Percentiles rank a stretch among this genome's conserved stretches.
Evolutionary conservation across 2,797 vertebrate species (phyloP).

Genomic region (Megaceryle alcyon): DNA sequence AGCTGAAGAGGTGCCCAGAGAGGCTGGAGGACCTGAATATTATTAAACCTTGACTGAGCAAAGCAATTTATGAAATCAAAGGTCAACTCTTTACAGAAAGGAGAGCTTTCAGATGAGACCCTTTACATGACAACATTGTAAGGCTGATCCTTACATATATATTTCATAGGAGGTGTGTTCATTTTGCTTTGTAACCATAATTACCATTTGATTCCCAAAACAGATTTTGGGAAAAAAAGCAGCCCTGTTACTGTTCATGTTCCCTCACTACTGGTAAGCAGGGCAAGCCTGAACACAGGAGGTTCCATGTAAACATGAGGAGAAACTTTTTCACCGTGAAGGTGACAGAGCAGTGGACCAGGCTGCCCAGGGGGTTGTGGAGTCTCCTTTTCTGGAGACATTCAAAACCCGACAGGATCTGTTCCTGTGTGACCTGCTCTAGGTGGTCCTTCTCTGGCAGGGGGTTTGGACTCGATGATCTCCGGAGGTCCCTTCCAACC

Average conservation of each 20-base stretch:
- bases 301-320: too few relatives aligned
- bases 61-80: background rate
- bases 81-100: background rate
- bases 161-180: background rate
- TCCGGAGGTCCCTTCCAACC: too few relatives aligned
- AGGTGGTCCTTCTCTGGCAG: too few relatives aligned
- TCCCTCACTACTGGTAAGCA: background rate
- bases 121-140: background rate
- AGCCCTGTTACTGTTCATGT: background rate
- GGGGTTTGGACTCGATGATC: too few relatives aligned
- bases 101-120: background rate
- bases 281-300: too few relatives aligned
- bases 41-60: background rate
- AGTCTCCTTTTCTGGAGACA: too few relatives aligned
- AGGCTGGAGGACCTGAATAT: background rate
- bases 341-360: too few relatives aligned
- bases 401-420: too few relatives aligned
- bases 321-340: too few relatives aligned
- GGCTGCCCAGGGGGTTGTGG: too few relatives aligned
- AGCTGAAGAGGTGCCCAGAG: background rate
- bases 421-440: too few relatives aligned
- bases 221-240: background rate
- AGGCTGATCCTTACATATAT: background rate
- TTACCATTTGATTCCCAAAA: background rate
- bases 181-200: background rate